Percentiles rank a stretch among this genome's conserved stretches.
Evolutionary conservation across 2,113 vertebrate species (phyloP).

Genomic region (Dermatemys mawii): DNA sequence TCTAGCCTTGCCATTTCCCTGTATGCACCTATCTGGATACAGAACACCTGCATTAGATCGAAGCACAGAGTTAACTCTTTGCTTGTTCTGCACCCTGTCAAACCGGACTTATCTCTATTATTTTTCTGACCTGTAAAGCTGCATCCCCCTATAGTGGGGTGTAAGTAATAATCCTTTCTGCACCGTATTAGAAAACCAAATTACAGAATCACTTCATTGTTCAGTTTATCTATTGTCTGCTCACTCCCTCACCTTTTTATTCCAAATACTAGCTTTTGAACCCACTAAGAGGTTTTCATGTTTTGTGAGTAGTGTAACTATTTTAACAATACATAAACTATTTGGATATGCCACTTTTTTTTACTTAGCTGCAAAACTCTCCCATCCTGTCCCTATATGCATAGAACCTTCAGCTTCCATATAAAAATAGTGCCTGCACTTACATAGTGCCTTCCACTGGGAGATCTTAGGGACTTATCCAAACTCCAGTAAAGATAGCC

Average conservation of each 20-base stretch:
- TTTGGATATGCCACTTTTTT: background rate
- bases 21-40: constrained; percentile 12
- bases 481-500: background rate
- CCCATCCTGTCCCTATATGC: background rate
- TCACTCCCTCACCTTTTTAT: background rate
- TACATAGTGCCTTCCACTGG: background rate
- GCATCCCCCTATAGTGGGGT: background rate
- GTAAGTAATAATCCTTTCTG: background rate
- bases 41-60: background rate
- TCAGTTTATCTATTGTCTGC: background rate
- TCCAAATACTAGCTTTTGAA: background rate
- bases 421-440: background rate
- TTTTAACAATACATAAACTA: background rate
- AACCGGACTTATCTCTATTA: background rate
- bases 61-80: background rate
- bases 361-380: background rate
- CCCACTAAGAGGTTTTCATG: background rate
- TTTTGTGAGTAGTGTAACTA: background rate
- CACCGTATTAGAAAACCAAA: background rate
- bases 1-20: background rate
- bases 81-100: background rate
- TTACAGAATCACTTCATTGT: background rate
- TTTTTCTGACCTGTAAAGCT: background rate
- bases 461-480: background rate
- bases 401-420: background rate